Base-by-base conservation (phyloP, 1,140 invertebrate species). In the Dendrolimus kikuchii region DNA sequence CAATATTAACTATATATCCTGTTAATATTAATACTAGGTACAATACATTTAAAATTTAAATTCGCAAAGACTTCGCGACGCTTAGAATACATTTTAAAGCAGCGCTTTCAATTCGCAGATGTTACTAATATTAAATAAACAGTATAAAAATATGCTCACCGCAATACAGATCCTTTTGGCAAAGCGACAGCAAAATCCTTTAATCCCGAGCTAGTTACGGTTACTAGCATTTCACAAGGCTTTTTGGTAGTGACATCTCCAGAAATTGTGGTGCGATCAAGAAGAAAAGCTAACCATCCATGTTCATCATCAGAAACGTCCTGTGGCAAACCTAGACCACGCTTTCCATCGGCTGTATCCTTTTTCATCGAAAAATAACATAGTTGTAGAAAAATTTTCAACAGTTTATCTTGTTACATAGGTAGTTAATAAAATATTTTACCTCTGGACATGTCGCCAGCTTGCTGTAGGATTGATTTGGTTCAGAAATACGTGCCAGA, bases 401-500 rank as follows among this genome's bases (percentile, higher is more conserved):
- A 40, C 39, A 23, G 2, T 5, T 42, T 23, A 51, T 8, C 41
- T n/a, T n/a, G n/a, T n/a, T 5, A 9, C 45, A 54, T 54, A 42
- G 23, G 23, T 23, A 23, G 6, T 45, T 4, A 40, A 44, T 10
- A 49, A 6, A 51, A 23, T 51, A 54, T 50, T 49, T 37, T 69
- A 82, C 81, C 66, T 70, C 66, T 7, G 81, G 77, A 56, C 81
- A 85, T 38, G 60, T 62, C 5, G 75, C 65, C 9, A 79, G 45
- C 66, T 72, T 71, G 43, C 43, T 70, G 57, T 68, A 77, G 8
- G 60, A 49, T 23, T 59, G 66, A 47, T 56, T 53, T 2, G 96
- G 96, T 4, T 95, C 93, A 1, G 95, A 93, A 93, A 98, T 97
- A 52, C 96, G 89, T 78, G 97, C 95, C 5, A 98, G 92, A 0